Evolutionary conservation across 2,888 invertebrate genomes (phyloP).

Genomic region (Phyllotreta striolata): DNA sequence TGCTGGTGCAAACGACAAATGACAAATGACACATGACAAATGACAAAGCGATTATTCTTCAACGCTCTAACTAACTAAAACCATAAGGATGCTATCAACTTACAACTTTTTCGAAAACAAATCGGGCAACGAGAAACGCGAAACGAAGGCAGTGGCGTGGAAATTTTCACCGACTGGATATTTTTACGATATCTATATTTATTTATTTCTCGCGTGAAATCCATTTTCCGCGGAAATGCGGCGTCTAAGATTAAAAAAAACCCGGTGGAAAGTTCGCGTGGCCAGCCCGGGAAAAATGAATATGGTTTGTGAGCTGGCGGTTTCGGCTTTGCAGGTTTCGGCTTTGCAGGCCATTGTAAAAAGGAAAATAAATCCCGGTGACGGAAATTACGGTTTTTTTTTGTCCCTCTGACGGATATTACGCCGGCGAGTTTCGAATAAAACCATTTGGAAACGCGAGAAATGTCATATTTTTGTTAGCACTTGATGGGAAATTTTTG

Average conservation of each 20-base stretch:
- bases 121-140: slow-evolving; percentile 10
- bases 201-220: too few species aligned
- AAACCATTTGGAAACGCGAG: slow-evolving; percentile 7
- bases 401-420: slow-evolving; percentile 14
- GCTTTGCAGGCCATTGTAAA: slow-evolving; percentile 17
- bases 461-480: slow-evolving; percentile 12
- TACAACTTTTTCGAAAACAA: slow-evolving; percentile 23
- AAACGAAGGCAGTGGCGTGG: background rate
- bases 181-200: too few species aligned
- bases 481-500: too few species aligned
- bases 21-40: too few species aligned
- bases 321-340: background rate
- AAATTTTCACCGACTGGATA: too few species aligned
- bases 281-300: too few species aligned
- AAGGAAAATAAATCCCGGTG: slow-evolving; percentile 17
- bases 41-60: slow-evolving; percentile 25
- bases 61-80: slow-evolving; percentile 15
- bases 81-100: slow-evolving; percentile 11
- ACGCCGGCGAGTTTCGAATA: slow-evolving; percentile 11
- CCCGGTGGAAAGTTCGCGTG: too few species aligned
- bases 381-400: slow-evolving; percentile 25
- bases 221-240: too few species aligned
- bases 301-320: too few species aligned
- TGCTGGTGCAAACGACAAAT: slow-evolving; percentile 24
- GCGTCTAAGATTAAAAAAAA: too few species aligned